Percentiles rank a stretch among this genome's conserved stretches.
These are phyloP conservation scores for Phocoena sinus DNA, from an alignment of 2,113 vertebrate genomes.

Conservation along the genomic window DNA sequence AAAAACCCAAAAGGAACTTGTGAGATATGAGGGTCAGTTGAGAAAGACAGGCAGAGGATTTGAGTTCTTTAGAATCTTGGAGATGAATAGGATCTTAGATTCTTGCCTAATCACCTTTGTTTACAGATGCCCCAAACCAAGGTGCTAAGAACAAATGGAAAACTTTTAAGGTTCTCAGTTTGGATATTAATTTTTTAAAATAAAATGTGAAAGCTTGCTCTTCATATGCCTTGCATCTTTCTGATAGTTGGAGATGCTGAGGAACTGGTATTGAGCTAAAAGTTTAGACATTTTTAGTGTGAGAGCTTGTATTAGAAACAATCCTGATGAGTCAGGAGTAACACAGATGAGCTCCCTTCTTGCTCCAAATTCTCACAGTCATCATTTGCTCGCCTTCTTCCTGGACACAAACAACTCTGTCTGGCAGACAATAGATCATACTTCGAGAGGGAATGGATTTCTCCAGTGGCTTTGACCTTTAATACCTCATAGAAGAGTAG, in stretches of 20 bases:
- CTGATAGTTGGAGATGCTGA: background rate
- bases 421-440: slow-evolving; percentile 53
- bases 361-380: background rate
- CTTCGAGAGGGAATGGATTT: slow-evolving; percentile 49
- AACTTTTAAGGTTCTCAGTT: background rate
- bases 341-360: background rate
- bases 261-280: background rate
- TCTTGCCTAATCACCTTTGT: background rate
- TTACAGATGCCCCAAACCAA: background rate
- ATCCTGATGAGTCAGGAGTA: background rate
- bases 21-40: background rate
- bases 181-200: background rate
- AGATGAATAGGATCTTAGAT: background rate
- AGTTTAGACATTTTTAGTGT: background rate
- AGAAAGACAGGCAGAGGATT: background rate
- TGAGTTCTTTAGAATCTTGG: background rate
- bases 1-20: background rate
- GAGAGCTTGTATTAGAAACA: background rate
- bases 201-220: background rate
- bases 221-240: background rate
- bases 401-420: background rate
- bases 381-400: background rate
- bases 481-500: slow-evolving; percentile 51
- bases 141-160: background rate
- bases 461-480: slow-evolving; percentile 62